Conservation (phyloP, 1,140 invertebrate genomes). For the Leptoteleia sp. region DNA sequence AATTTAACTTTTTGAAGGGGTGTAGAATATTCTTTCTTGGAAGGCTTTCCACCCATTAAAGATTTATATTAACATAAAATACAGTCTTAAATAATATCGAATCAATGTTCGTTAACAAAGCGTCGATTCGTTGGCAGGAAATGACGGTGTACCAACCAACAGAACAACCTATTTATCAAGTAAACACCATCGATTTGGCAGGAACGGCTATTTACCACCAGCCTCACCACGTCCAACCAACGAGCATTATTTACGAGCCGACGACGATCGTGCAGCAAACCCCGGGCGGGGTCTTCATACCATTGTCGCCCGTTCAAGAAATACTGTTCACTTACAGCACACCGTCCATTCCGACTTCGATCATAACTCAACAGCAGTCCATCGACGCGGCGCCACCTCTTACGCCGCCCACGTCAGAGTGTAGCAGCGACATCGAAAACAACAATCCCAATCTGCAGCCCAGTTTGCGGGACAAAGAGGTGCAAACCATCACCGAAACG, state of each 20-base stretch:
- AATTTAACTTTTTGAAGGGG: too few species aligned
- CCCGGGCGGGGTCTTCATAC: conserved; percentile 77
- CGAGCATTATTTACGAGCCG: conserved; percentile 77
- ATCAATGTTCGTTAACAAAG: conserved; percentile 6
- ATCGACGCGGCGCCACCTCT: conserved; percentile 79
- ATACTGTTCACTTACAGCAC: conserved; percentile 78
- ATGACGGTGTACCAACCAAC: conserved; percentile 78
- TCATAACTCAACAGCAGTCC: conserved; percentile 67
- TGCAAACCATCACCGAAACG: conserved; percentile 77
- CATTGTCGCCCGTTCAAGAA: conserved; percentile 76
- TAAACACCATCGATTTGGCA: conserved; percentile 73
- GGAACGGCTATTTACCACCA: conserved; percentile 66
- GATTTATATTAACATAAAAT: too few species aligned
- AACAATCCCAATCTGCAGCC: conserved; percentile 80
- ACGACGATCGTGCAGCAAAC: conserved; percentile 71
- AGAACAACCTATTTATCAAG: conserved; percentile 77
- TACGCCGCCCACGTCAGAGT: conserved; percentile 87
- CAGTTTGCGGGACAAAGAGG: conserved; percentile 73
- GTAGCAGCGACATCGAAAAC: conserved; percentile 87
- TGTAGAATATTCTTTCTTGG: too few species aligned
- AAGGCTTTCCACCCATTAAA: too few species aligned
- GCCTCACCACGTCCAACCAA: conserved; percentile 69
- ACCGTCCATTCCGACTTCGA: conserved; percentile 74
- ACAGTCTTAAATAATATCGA: not conserved
- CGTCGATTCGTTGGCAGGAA: conserved; percentile 57